Evolutionary conservation across 2,888 invertebrate species (phyloP).

Genomic region (Epinotia nisella): DNA sequence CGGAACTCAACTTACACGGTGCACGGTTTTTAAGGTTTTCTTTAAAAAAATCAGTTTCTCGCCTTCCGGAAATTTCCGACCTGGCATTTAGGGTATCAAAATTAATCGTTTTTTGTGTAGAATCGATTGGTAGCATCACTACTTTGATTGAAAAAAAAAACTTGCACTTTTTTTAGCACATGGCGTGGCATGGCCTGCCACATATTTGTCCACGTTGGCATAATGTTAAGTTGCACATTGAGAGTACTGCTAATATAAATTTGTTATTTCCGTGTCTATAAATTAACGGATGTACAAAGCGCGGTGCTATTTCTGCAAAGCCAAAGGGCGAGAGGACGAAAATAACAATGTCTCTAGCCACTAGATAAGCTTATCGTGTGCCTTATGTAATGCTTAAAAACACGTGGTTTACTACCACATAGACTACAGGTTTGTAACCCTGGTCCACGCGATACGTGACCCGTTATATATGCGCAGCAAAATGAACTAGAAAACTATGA

Average conservation of each 20-base stretch:
- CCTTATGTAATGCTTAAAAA: slow-evolving; percentile 51
- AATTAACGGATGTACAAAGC: slow-evolving; percentile 29
- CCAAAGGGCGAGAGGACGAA: slow-evolving; percentile 53
- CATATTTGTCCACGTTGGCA: slow-evolving; percentile 24
- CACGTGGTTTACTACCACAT: slow-evolving; percentile 44
- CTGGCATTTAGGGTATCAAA: slow-evolving; percentile 40
- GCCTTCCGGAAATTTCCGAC: neutral
- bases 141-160: neutral
- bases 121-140: slow-evolving; percentile 18
- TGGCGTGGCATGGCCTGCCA: slow-evolving; percentile 22
- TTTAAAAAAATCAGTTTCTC: slow-evolving; percentile 26
- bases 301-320: slow-evolving; percentile 41
- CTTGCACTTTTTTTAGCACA: slow-evolving; percentile 16
- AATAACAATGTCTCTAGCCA: slow-evolving; percentile 61
- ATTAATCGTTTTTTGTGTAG: slow-evolving; percentile 26
- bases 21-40: slow-evolving; percentile 6
- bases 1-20: neutral
- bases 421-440: slow-evolving; percentile 61
- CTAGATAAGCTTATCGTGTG: slow-evolving; percentile 65
- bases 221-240: neutral
- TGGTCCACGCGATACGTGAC: slow-evolving; percentile 23
- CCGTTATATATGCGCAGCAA: slow-evolving; percentile 43
- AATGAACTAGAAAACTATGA: slow-evolving; percentile 50
- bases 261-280: slow-evolving; percentile 16
- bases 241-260: neutral